Percentiles rank a stretch among this genome's conserved stretches.
Evolutionary conservation across 2,113 vertebrate species (phyloP).

Genomic region (Galeopterus variegatus): DNA sequence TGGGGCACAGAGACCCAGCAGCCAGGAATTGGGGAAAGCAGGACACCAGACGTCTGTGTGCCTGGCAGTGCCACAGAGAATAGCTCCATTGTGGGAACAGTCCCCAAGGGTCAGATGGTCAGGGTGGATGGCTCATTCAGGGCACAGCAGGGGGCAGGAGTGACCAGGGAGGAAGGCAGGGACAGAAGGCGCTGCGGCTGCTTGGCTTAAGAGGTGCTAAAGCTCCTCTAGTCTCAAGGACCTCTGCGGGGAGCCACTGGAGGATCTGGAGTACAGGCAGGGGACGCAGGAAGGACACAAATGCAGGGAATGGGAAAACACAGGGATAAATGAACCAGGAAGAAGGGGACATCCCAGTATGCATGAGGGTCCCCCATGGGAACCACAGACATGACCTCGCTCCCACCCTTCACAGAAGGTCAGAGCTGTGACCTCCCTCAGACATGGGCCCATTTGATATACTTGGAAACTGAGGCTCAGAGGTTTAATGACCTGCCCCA

Average conservation of each 20-base stretch:
- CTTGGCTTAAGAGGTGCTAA: not conserved
- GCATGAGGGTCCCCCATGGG: rapidly evolving
- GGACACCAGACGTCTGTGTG: not conserved
- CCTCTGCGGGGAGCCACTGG: not conserved
- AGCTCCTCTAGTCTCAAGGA: not conserved
- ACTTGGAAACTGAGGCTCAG: not conserved
- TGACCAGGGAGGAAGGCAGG: not conserved
- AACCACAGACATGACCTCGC: not conserved
- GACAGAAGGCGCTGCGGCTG: not conserved
- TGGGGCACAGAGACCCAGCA: not conserved
- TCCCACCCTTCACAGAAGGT: not conserved
- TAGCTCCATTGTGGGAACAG: not conserved
- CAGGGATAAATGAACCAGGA: too few species aligned
- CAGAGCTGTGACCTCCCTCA: not conserved
- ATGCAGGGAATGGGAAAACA: not conserved
- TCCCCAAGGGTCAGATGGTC: not conserved
- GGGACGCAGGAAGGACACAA: not conserved
- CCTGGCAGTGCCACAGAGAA: slow-evolving; percentile 1
- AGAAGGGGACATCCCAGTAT: not conserved
- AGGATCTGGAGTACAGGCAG: not conserved
- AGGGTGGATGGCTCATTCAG: rapidly evolving
- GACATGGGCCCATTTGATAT: not conserved
- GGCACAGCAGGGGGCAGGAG: not conserved
- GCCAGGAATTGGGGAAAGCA: rapidly evolving
- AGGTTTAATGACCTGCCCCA: not conserved